A percentile compares a stretch with the other conserved stretches of the same genome.
Evolutionary conservation across 2,113 vertebrate species (phyloP).

Genomic region (Himantopus leucocephalus): DNA sequence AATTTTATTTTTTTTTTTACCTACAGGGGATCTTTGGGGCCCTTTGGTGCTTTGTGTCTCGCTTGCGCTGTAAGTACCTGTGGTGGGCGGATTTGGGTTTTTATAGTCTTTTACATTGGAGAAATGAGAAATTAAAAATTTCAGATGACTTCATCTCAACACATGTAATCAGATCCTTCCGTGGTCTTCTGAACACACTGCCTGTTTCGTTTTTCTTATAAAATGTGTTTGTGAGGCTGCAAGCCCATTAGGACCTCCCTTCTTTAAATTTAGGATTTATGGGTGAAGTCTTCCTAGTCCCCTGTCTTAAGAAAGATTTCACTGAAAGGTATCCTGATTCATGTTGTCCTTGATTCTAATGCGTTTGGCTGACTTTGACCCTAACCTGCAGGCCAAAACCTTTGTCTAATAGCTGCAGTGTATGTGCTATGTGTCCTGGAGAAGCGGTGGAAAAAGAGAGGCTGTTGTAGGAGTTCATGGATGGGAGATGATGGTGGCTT

Average conservation of each 20-base stretch:
- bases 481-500: not conserved
- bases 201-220: not conserved
- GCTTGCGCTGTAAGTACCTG: conserved; percentile 88
- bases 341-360: accelerated
- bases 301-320: not conserved
- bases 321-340: not conserved
- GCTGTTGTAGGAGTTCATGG: not conserved
- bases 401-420: not conserved
- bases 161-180: not conserved
- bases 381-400: too few species aligned
- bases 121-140: not conserved
- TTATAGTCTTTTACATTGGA: not conserved
- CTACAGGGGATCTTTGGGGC: conserved; percentile 95
- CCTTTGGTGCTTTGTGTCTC: conserved; percentile 94
- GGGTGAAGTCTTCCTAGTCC: not conserved
- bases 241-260: not conserved
- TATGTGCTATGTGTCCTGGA: accelerated
- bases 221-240: not conserved
- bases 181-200: not conserved
- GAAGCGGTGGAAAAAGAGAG: not conserved
- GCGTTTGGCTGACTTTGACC: accelerated
- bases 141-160: too few species aligned
- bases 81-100: not conserved
- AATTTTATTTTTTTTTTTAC: not conserved
- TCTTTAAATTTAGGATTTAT: not conserved